phyloP scores from a whole-genome alignment of 2,797 vertebrate genomes.

The Cuculus canorus region DNA sequence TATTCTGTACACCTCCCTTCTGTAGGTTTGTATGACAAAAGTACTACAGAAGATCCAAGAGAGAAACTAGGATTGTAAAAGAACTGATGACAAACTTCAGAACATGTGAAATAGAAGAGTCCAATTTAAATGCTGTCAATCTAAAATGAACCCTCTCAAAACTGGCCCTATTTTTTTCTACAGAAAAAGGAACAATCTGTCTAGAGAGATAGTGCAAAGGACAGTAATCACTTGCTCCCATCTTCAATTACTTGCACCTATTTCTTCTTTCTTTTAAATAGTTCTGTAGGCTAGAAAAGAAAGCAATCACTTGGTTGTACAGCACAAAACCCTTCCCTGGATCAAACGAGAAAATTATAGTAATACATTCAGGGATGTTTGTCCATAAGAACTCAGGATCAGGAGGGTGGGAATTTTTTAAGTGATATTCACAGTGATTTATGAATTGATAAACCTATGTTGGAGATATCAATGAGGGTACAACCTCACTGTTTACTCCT shows the following conservation, averaged over 20 bases:
- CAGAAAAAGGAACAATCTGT: not conserved
- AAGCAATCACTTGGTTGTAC: not conserved
- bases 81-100: not conserved
- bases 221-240: not conserved
- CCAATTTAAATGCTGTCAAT: not conserved
- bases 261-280: not conserved
- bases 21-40: not conserved
- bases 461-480: not conserved
- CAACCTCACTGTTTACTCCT: not conserved
- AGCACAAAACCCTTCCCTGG: not conserved
- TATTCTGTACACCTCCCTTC: not conserved
- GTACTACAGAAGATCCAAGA: not conserved
- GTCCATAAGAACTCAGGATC: not conserved
- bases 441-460: not conserved
- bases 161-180: not conserved
- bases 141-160: not conserved
- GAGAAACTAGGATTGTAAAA: not conserved
- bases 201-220: not conserved
- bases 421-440: not conserved
- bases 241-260: not conserved
- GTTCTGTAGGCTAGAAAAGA: not conserved
- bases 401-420: not conserved
- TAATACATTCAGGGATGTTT: fast-evolving
- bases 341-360: not conserved
- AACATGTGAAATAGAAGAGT: not conserved